A percentile compares a stretch with the other conserved stretches of the same genome.
These are phyloP conservation scores for Arizona elegans DNA, from an alignment of 2,113 vertebrate genomes.

Conservation along the genomic window DNA sequence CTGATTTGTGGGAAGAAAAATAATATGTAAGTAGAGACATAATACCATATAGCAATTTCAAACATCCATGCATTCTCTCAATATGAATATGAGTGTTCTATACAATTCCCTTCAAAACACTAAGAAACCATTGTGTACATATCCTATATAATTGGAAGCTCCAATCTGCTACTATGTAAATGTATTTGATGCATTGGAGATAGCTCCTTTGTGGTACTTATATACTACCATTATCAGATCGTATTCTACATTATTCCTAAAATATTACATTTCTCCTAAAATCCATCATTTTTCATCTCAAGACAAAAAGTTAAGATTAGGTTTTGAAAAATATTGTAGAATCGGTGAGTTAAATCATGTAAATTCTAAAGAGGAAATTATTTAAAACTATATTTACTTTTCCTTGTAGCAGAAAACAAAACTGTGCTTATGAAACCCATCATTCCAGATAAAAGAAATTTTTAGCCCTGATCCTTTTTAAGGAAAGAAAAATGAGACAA, in stretches of 20 bases:
- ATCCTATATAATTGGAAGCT: background rate
- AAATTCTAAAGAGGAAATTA: background rate
- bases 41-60: background rate
- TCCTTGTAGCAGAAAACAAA: background rate
- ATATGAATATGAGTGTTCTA: background rate
- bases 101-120: background rate
- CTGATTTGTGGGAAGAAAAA: background rate
- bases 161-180: background rate
- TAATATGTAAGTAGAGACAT: background rate
- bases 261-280: background rate
- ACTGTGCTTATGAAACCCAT: background rate
- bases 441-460: background rate
- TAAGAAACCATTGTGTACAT: background rate
- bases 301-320: background rate
- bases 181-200: background rate
- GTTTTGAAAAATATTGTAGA: background rate
- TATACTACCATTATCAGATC: conserved; percentile 4
- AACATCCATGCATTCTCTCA: background rate
- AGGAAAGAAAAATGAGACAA: conserved; percentile 16
- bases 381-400: background rate
- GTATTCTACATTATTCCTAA: background rate
- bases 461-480: background rate
- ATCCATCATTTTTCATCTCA: background rate
- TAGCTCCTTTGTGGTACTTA: background rate
- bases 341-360: background rate